Evolutionary conservation across 2,888 invertebrate species (phyloP).

Genomic region (Agapostemon virescens): DNA sequence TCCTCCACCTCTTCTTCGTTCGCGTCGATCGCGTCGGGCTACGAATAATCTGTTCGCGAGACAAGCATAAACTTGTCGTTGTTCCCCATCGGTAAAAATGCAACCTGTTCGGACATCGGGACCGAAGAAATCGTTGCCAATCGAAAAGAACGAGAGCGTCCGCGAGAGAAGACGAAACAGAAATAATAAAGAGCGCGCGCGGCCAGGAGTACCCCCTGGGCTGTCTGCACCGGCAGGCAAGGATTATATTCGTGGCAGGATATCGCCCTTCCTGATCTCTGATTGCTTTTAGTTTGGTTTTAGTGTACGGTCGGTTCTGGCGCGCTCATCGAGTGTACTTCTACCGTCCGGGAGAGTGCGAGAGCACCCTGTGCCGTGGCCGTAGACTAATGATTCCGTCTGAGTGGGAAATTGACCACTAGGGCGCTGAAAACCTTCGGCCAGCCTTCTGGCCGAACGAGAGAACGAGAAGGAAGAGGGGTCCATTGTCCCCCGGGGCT

Average conservation of each 20-base stretch:
- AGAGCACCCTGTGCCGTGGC: conserved; percentile 60
- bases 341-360: conserved; percentile 54
- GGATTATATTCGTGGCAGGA: conserved; percentile 8
- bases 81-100: not conserved
- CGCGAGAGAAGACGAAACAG: not conserved
- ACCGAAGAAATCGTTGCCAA: not conserved
- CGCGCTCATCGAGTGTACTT: conserved; percentile 70
- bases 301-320: conserved; percentile 54
- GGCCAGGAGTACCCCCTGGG: conserved; percentile 6
- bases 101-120: not conserved
- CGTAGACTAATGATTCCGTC: conserved; percentile 78
- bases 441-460: conserved; percentile 47
- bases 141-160: not conserved
- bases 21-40: not conserved
- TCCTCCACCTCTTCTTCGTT: not conserved
- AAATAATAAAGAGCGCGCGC: not conserved
- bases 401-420: conserved; percentile 80
- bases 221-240: not conserved
- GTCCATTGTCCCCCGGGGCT: conserved; percentile 55
- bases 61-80: not conserved
- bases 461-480: conserved; percentile 31
- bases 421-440: conserved; percentile 74
- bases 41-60: not conserved
- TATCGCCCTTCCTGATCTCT: conserved; percentile 46
- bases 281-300: conserved; percentile 69